These are phyloP conservation scores for Brachionus rotundiformis DNA, from an alignment of 1,140 invertebrate species.

Conservation along the genomic window DNA sequence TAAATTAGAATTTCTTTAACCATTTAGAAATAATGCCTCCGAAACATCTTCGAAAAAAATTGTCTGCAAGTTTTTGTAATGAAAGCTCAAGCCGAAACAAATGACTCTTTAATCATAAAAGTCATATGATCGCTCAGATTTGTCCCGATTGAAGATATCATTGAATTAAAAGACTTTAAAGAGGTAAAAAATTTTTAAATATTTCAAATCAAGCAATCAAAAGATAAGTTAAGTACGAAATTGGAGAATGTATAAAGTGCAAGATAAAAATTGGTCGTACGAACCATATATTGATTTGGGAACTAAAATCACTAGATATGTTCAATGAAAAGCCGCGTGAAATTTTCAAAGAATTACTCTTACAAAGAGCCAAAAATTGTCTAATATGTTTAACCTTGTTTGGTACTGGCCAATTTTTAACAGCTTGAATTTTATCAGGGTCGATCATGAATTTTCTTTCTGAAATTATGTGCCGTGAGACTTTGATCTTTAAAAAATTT, in stretches of 20 bases:
- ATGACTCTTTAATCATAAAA: background rate
- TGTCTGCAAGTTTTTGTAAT: slow-evolving; percentile 25
- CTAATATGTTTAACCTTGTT: slow-evolving; percentile 55
- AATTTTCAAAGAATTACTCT: slow-evolving; percentile 53
- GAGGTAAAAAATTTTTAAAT: background rate
- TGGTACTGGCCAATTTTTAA: slow-evolving; percentile 56
- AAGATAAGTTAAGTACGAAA: background rate
- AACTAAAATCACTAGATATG: background rate
- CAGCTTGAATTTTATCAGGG: slow-evolving; percentile 55
- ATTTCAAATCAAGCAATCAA: background rate
- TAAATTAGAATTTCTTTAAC: background rate
- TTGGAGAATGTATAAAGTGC: background rate
- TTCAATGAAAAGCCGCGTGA: background rate
- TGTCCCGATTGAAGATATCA: background rate
- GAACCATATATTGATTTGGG: background rate
- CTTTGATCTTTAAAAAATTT: slow-evolving; percentile 52
- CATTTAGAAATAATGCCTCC: background rate
- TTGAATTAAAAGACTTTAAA: background rate
- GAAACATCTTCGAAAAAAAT: background rate
- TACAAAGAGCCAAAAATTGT: slow-evolving; percentile 57
- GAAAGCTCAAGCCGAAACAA: background rate
- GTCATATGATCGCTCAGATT: slow-evolving; percentile 1
- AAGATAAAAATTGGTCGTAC: background rate
- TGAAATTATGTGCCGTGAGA: slow-evolving; percentile 56
- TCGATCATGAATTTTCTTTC: slow-evolving; percentile 55